Percentiles rank a stretch among this genome's conserved stretches.
phyloP scores from a whole-genome alignment of 2,113 vertebrate genomes.

The Serilophus lunatus region DNA sequence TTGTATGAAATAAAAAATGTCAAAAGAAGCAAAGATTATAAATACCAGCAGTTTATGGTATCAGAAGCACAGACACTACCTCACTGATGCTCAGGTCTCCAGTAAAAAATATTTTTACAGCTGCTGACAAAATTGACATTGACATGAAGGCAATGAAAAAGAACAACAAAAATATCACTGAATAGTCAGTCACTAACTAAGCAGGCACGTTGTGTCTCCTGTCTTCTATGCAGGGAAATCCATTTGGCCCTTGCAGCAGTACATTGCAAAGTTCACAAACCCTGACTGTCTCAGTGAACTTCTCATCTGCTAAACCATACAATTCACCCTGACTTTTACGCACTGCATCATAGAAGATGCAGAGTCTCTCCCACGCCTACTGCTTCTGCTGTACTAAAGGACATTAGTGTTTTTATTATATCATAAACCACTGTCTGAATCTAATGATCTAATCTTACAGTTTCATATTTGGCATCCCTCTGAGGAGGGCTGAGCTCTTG shows the following conservation, averaged over 20 bases:
- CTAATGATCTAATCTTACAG: background rate
- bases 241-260: background rate
- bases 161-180: background rate
- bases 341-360: background rate
- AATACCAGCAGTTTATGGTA: background rate
- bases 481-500: background rate
- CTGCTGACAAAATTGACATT: background rate
- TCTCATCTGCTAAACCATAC: rapidly evolving
- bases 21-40: background rate
- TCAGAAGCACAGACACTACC: background rate
- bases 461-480: background rate
- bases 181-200: background rate
- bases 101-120: background rate
- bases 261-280: background rate
- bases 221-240: background rate
- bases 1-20: background rate
- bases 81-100: background rate
- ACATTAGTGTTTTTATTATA: background rate
- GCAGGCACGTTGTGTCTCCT: background rate
- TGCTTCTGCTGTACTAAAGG: background rate
- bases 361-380: background rate
- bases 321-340: background rate
- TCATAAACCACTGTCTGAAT: background rate
- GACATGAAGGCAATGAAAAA: background rate
- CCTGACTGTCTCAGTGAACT: background rate